Conservation (phyloP, 2,888 invertebrate genomes). For the Parnassius smintheus region DNA sequence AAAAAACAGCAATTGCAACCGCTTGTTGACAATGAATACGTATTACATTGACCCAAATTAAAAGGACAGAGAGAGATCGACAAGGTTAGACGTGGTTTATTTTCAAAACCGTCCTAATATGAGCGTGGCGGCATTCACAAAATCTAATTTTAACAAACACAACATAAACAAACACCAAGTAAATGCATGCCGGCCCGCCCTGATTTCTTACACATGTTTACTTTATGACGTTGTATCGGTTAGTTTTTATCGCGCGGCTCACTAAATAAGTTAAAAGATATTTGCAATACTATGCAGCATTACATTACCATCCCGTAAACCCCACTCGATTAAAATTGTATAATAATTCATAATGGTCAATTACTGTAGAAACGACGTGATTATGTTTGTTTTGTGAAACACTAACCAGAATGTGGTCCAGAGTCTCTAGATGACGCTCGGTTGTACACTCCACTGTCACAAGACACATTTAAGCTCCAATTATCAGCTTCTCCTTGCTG, state of each 20-base stretch:
- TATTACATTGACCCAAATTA: constrained; percentile 78
- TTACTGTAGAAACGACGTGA: constrained; percentile 34
- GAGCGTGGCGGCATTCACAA: constrained; percentile 64
- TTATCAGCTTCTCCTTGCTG: constrained; percentile 69
- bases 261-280: constrained; percentile 61
- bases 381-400: constrained; percentile 35
- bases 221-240: constrained; percentile 51
- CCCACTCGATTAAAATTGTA: constrained; percentile 57
- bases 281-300: constrained; percentile 42
- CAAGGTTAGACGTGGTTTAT: constrained; percentile 76
- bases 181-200: constrained; percentile 53
- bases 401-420: constrained; percentile 77
- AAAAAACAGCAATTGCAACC: constrained; percentile 44
- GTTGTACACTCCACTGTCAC: constrained; percentile 82
- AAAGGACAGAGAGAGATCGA: constrained; percentile 59
- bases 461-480: constrained; percentile 79
- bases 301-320: constrained; percentile 44
- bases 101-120: constrained; percentile 76
- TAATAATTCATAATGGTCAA: constrained; percentile 48
- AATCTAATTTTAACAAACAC: constrained; percentile 72
- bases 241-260: constrained; percentile 49
- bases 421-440: constrained; percentile 79
- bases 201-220: constrained; percentile 58
- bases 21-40: constrained; percentile 64
- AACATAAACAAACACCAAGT: constrained; percentile 76